Evolutionary conservation across 64 coral and sea anemone genomes (phyloP).

Genomic region (Pocillopora damicornis): DNA sequence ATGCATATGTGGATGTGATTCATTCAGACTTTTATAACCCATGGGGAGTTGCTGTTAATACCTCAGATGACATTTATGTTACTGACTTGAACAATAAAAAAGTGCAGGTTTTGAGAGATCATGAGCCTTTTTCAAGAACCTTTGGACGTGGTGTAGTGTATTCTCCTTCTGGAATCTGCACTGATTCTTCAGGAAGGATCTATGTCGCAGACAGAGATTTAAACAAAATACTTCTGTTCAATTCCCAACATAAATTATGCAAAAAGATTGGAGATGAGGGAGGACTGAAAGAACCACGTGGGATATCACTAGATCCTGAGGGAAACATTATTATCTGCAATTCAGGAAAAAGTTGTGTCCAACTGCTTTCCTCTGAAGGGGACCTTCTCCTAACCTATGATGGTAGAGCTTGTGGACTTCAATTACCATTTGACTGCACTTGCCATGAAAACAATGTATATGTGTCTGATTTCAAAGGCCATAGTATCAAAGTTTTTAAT

Average conservation of each 20-base stretch:
- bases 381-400: neutral
- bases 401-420: neutral
- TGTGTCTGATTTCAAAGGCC: neutral
- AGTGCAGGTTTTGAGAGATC: neutral
- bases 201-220: neutral
- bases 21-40: neutral
- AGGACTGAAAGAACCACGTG: neutral
- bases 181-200: neutral
- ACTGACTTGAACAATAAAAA: neutral
- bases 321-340: conserved; percentile 14
- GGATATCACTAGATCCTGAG: neutral
- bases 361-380: neutral
- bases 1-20: neutral
- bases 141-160: neutral
- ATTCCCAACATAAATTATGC: neutral
- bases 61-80: neutral
- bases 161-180: neutral
- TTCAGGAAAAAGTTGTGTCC: neutral
- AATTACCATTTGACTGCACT: neutral
- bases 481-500: neutral
- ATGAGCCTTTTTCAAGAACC: neutral
- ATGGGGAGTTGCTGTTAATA: conserved; percentile 12
- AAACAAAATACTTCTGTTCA: neutral
- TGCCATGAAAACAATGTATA: neutral
- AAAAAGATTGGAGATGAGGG: neutral